Conservation (phyloP, 1,140 invertebrate species). For the Pseudomyrmex gracilis region DNA sequence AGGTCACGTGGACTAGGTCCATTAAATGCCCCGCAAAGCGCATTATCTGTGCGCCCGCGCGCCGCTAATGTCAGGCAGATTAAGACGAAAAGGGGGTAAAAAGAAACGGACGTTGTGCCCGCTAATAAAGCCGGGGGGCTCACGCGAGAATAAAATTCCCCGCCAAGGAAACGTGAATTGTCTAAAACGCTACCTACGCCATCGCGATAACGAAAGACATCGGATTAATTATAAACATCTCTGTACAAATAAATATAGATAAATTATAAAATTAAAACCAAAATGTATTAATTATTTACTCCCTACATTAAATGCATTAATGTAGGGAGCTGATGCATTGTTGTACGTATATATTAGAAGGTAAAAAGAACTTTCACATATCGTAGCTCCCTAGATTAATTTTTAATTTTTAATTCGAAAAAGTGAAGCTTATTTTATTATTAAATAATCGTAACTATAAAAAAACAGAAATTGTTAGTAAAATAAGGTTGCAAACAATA, state of each 20-base stretch:
- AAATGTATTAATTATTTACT: no score
- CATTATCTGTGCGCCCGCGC: slow-evolving; percentile 38
- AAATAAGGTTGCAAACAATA: no score
- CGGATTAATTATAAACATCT: slow-evolving; percentile 33
- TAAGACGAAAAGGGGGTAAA: slow-evolving; percentile 47
- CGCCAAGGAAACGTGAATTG: not conserved
- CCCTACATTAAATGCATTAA: no score
- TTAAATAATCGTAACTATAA: no score
- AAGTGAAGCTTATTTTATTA: no score
- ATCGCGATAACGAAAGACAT: slow-evolving; percentile 7
- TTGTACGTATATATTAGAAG: no score
- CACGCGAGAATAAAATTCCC: slow-evolving; percentile 24
- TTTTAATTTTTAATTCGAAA: no score
- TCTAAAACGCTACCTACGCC: not conserved
- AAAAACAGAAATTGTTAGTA: no score
- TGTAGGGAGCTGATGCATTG: no score
- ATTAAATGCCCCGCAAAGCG: slow-evolving; percentile 51
- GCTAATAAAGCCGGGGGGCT: slow-evolving; percentile 35
- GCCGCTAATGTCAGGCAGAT: slow-evolving; percentile 47
- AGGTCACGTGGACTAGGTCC: slow-evolving; percentile 57
- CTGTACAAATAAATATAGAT: not conserved
- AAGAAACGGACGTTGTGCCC: slow-evolving; percentile 35
- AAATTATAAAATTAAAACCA: not conserved
- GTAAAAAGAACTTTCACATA: no score
- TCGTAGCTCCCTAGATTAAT: no score